phyloP scores from a whole-genome alignment of 2,797 vertebrate genomes.

The Artibeus jamaicensis region DNA sequence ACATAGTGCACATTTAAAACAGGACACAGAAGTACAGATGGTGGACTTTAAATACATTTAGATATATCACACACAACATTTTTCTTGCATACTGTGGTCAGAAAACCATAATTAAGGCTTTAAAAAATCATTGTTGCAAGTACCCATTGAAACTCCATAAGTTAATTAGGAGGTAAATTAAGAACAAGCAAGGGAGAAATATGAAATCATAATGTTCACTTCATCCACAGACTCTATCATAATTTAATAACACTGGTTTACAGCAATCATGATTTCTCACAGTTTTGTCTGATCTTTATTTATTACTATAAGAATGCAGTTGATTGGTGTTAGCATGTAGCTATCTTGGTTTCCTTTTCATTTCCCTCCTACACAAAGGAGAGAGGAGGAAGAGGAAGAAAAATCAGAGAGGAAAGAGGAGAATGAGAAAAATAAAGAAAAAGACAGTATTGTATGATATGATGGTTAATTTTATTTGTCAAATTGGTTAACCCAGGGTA shows the following conservation, averaged over 20 bases:
- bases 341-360: background rate
- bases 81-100: slow-evolving; percentile 72
- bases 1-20: slow-evolving; percentile 74
- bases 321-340: background rate
- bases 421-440: background rate
- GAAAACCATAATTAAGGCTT: slow-evolving; percentile 62
- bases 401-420: background rate
- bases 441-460: background rate
- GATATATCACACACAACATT: slow-evolving; percentile 70
- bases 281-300: background rate
- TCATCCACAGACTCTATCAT: background rate
- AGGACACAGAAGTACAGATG: slow-evolving; percentile 67
- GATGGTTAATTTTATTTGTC: background rate
- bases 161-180: slow-evolving; percentile 31
- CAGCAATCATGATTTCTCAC: background rate
- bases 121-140: background rate
- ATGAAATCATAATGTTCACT: background rate
- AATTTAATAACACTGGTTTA: background rate
- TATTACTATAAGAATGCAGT: background rate
- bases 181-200: background rate
- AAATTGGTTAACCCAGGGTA: background rate
- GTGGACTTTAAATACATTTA: slow-evolving; percentile 79
- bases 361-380: background rate
- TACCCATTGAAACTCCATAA: background rate
- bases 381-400: background rate